phyloP scores from a whole-genome alignment of 1,140 invertebrate genomes.

The Tetragnatha versicolor region DNA sequence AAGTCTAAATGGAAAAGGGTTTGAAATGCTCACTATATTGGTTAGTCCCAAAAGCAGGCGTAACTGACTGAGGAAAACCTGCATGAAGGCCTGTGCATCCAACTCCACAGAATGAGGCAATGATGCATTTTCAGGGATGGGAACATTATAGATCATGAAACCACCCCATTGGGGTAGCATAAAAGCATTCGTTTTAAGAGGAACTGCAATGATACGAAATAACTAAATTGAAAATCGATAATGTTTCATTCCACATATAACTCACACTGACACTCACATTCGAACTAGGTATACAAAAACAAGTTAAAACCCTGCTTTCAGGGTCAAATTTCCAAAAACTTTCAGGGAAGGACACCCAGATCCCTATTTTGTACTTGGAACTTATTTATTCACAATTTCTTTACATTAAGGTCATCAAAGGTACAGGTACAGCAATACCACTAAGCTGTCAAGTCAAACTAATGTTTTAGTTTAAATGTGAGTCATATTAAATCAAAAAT shows the following conservation, averaged over 20 bases:
- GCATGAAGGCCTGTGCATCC: constrained; percentile 72
- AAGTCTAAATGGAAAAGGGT: not conserved
- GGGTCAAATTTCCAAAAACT: no score
- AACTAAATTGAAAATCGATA: no score
- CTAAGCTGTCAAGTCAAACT: no score
- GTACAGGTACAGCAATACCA: no score
- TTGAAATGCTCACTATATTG: constrained; percentile 67
- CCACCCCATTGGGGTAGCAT: constrained; percentile 92
- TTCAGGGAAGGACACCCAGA: no score
- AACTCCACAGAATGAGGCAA: constrained; percentile 65
- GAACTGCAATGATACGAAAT: constrained; percentile 50
- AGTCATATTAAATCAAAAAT: not conserved
- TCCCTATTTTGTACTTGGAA: no score
- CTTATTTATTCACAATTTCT: no score
- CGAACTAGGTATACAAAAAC: no score
- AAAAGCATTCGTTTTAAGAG: constrained; percentile 73
- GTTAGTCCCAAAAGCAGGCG: constrained; percentile 79
- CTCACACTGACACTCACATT: no score
- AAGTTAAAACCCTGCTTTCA: no score
- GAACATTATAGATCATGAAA: constrained; percentile 66
- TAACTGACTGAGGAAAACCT: constrained; percentile 80
- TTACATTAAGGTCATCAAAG: no score
- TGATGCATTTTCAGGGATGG: constrained; percentile 39
- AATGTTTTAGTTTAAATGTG: not conserved
- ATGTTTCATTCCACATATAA: no score